Percentiles rank a stretch among this genome's conserved stretches.
phyloP scores from a whole-genome alignment of 2,888 invertebrate genomes.

The Drosophila hawaiiensis region DNA sequence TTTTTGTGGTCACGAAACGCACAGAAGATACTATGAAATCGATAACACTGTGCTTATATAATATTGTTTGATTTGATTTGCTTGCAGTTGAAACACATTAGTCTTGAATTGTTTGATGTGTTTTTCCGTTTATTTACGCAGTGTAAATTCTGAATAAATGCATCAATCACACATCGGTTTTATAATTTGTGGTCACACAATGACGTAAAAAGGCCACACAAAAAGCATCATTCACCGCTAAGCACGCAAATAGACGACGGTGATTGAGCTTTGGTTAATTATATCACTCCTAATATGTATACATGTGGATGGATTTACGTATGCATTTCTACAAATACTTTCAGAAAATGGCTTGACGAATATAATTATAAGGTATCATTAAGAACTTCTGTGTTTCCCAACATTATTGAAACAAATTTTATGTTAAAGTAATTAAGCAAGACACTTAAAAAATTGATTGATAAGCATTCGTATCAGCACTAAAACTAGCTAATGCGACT shows the following conservation, averaged over 20 bases:
- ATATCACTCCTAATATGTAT: not conserved
- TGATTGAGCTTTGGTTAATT: not conserved
- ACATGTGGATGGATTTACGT: not conserved
- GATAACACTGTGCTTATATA: not conserved
- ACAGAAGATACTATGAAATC: not conserved
- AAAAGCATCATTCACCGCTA: too few species aligned
- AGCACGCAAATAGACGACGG: not conserved
- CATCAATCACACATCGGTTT: not conserved
- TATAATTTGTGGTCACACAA: not conserved
- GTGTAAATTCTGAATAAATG: not conserved
- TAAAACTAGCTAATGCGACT: too few species aligned
- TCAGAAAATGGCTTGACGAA: not conserved
- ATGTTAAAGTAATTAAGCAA: not conserved
- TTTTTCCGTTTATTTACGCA: not conserved
- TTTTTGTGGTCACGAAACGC: not conserved
- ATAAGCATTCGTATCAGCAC: not conserved
- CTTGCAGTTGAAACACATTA: not conserved
- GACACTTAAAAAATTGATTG: not conserved
- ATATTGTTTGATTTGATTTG: not conserved
- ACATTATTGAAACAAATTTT: not conserved
- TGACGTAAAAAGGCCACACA: too few species aligned
- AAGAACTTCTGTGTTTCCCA: not conserved
- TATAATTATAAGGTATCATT: not conserved
- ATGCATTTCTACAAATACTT: not conserved
- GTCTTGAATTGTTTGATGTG: not conserved